Conservation (phyloP, 1,140 invertebrate genomes). For the Neodiprion lecontei region DNA sequence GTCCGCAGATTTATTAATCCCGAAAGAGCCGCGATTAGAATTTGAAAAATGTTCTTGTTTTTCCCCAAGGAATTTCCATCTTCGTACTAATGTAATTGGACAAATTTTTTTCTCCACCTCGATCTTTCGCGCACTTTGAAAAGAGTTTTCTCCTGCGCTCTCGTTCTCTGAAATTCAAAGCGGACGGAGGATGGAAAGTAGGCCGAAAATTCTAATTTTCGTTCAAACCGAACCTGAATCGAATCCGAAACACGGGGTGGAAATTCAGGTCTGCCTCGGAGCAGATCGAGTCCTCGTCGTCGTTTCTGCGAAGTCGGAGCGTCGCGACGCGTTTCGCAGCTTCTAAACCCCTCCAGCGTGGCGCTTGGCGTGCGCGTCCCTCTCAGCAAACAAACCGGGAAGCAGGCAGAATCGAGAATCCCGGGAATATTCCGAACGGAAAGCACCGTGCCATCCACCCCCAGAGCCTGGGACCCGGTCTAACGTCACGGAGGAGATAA, state of each 20-base stretch:
- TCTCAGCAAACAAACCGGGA: constrained; percentile 55
- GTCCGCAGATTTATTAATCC: neutral
- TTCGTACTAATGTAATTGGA: no score
- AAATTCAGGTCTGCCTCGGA: neutral
- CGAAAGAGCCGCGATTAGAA: no score
- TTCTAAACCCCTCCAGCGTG: constrained; percentile 50
- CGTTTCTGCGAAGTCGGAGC: no score
- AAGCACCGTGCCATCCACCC: neutral
- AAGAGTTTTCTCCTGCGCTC: no score
- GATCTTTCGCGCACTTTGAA: no score
- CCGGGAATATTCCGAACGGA: constrained; percentile 21
- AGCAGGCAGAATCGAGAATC: constrained; percentile 44
- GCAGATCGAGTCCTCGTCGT: neutral
- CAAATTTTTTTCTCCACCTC: no score
- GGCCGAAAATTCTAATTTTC: no score
- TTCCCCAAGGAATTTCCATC: no score
- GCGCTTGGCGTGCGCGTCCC: constrained; percentile 36
- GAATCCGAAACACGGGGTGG: constrained; percentile 25
- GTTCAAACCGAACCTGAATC: constrained; percentile 33
- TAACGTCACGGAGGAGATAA: constrained; percentile 7
- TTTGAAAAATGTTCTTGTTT: no score
- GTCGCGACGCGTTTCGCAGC: constrained; percentile 24
- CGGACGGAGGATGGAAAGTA: no score
- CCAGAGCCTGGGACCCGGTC: neutral
- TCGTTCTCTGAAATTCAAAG: no score